These are phyloP conservation scores for Stenichneumon culpator DNA, from an alignment of 2,888 invertebrate species.

Conservation along the genomic window DNA sequence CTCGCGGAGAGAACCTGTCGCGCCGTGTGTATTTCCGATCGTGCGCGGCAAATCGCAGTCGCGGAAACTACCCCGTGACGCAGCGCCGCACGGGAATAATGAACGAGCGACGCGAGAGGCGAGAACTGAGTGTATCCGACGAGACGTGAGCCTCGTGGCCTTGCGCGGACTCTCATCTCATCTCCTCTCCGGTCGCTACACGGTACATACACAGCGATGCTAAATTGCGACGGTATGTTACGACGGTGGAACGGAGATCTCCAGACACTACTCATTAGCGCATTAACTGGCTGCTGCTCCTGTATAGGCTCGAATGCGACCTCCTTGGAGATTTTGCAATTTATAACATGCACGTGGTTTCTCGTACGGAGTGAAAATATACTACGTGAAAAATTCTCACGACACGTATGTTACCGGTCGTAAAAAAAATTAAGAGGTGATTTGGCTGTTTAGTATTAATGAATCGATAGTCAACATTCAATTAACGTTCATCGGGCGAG, in stretches of 20 bases:
- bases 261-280: constrained; percentile 76
- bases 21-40: constrained; percentile 20
- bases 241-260: constrained; percentile 48
- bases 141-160: constrained; percentile 51
- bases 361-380: neutral
- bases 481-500: neutral
- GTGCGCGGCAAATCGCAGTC: constrained; percentile 21
- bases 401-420: neutral
- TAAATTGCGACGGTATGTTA: constrained; percentile 65
- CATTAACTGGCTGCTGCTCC: constrained; percentile 65
- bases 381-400: constrained; percentile 4
- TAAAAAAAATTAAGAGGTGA: neutral
- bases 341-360: constrained; percentile 17
- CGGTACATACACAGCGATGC: constrained; percentile 21
- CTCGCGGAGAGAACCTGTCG: constrained; percentile 24
- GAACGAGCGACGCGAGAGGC: constrained; percentile 53
- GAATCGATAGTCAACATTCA: neutral
- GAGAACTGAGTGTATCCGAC: constrained; percentile 12
- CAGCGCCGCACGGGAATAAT: constrained; percentile 47
- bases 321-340: constrained; percentile 33
- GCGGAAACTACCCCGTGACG: constrained; percentile 52
- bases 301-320: constrained; percentile 4
- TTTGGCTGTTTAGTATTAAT: neutral
- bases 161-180: constrained; percentile 40
- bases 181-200: neutral